phyloP scores from a whole-genome alignment of 2,113 vertebrate species.

The Mixornis gularis region DNA sequence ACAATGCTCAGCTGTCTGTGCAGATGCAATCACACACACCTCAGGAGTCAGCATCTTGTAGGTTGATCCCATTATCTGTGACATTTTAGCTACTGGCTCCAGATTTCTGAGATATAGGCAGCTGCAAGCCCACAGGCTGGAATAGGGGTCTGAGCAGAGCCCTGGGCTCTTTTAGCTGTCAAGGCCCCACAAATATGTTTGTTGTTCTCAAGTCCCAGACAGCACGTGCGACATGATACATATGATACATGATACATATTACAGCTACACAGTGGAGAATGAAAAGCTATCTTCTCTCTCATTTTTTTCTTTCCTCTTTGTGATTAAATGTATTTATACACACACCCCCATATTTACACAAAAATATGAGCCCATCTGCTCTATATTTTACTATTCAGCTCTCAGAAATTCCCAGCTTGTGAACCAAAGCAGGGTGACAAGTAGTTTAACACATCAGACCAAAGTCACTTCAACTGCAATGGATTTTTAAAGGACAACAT shows the following conservation, averaged over 20 bases:
- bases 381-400: neutral
- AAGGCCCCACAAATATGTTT: neutral
- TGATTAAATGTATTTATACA: neutral
- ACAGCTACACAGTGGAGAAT: neutral
- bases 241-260: accelerated
- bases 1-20: accelerated
- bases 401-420: neutral
- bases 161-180: neutral
- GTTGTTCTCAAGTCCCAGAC: neutral
- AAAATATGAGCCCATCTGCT: neutral
- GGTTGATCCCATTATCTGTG: neutral
- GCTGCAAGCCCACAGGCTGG: neutral
- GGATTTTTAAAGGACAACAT: neutral
- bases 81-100: neutral
- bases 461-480: neutral
- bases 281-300: neutral
- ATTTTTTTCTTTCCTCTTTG: neutral
- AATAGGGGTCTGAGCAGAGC: neutral
- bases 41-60: neutral
- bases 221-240: accelerated
- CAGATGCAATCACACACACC: neutral
- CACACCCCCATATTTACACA: accelerated
- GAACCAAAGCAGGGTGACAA: neutral
- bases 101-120: neutral
- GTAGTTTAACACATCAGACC: neutral